phyloP scores from a whole-genome alignment of 2,113 vertebrate species.

The Lichenostomus cassidix region DNA sequence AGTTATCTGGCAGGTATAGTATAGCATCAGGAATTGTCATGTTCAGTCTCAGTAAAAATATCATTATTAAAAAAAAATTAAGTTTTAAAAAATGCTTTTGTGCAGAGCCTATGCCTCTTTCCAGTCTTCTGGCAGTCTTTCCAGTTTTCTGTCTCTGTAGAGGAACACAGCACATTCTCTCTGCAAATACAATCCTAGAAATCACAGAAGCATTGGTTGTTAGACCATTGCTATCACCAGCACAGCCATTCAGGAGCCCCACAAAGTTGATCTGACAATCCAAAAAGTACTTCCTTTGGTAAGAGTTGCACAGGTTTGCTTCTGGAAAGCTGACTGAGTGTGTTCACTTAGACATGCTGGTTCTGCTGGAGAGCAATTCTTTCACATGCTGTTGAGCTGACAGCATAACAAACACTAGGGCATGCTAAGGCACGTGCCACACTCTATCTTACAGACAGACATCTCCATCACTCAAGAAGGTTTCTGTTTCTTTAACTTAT shows the following conservation, averaged over 20 bases:
- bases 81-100: background rate
- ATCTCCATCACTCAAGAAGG: background rate
- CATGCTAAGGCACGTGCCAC: background rate
- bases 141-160: background rate
- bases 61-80: background rate
- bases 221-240: background rate
- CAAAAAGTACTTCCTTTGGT: background rate
- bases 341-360: fast-evolving
- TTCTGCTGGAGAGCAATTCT: background rate
- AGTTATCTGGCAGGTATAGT: background rate
- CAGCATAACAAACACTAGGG: background rate
- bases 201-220: background rate
- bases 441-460: background rate
- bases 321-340: background rate
- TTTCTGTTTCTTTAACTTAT: background rate
- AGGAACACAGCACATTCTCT: background rate
- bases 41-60: background rate
- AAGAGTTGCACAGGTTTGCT: background rate
- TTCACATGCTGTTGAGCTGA: background rate
- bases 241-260: background rate
- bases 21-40: background rate
- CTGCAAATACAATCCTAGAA: background rate
- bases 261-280: background rate
- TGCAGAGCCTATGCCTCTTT: background rate
- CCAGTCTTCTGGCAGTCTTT: background rate